phyloP scores from a whole-genome alignment of 1,140 invertebrate species.

The Adoxophyes honmai region DNA sequence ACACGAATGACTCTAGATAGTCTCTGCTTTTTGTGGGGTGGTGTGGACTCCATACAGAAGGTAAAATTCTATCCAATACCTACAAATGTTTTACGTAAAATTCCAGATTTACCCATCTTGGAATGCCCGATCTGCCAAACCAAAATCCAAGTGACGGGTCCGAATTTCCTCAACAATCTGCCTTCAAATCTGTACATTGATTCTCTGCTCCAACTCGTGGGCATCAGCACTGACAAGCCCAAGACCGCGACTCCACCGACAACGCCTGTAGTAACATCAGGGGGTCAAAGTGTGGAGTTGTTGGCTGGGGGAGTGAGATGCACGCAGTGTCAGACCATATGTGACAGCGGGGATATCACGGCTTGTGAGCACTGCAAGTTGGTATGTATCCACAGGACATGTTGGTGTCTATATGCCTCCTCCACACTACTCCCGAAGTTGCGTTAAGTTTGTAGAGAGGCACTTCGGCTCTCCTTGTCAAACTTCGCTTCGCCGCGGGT shows the following conservation, averaged over 20 bases:
- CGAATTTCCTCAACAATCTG: slow-evolving; percentile 66
- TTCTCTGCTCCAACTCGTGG: slow-evolving; percentile 72
- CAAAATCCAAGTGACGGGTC: slow-evolving; percentile 48
- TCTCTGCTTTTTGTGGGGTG: too few relatives aligned
- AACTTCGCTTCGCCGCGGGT: too few relatives aligned
- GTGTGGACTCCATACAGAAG: too few relatives aligned
- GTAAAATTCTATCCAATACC: neutral
- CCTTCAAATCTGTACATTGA: slow-evolving; percentile 80
- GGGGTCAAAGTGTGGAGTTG: slow-evolving; percentile 40
- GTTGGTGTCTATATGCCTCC: neutral
- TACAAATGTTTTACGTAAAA: neutral
- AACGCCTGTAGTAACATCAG: slow-evolving; percentile 25
- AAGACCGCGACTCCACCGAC: slow-evolving; percentile 35
- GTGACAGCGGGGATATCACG: slow-evolving; percentile 54
- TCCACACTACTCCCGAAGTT: too few relatives aligned
- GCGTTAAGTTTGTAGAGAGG: too few relatives aligned
- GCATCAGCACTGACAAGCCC: slow-evolving; percentile 27
- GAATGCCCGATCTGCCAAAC: slow-evolving; percentile 63
- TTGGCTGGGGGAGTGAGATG: slow-evolving; percentile 52
- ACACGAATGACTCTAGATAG: too few relatives aligned
- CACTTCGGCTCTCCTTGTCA: too few relatives aligned
- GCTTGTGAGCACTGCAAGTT: slow-evolving; percentile 78
- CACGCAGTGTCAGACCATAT: slow-evolving; percentile 70
- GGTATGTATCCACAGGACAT: slow-evolving; percentile 61
- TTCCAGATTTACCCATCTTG: slow-evolving; percentile 56